Evolutionary conservation across 1,140 invertebrate species (phyloP), one percentile per base, ranked within the genome.

Genomic region (Sweltsa coloradensis): DNA sequence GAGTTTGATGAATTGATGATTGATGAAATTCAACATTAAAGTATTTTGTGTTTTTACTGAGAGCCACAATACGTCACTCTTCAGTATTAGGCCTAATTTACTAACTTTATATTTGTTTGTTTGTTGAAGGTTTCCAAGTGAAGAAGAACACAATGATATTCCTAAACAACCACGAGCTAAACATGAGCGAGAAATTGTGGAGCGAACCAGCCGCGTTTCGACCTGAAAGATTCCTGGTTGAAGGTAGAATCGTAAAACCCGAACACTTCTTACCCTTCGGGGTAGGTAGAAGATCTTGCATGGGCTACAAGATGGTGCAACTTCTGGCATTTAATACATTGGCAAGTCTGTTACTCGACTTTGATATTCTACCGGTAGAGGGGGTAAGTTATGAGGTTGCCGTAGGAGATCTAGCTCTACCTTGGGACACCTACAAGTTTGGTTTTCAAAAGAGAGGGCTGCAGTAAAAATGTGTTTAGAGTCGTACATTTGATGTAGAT

Each of bases 131-230:
- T 39, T 71, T 57, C 47, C n/a, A 55, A 22, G 55, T 72, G 7
- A 43, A 58, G 27, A 64, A 69, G 51, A 65, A 61, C 21, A 64
- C 67, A 5, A 59, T 69, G 47, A 53, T 72, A 5, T 62, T 72
- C 50, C 56, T 72, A 45, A 72, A 72, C 50, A 70, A 63, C 44
- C 67, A 60, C 49, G 62, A 67, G 34, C 52, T 72, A 23, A 68
- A 72, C 51, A 62, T 63, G 43, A 62, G 60, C 16, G 29, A 54
- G 1, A 50, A 61, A 22, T 51, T 57, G 6, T 71, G 68, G 67
- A 50, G 57, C 1, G 57, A 67, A 13, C 68, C 70, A 6, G 24
- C 53, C 34, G 52, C 57, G 36, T 72, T 71, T 52, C 55, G 57
- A 21, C 70, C 70, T 3, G 55, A 56, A 18, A 56, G 68, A 29